Evolutionary conservation across 2,113 vertebrate species (phyloP), one percentile per base, ranked within the genome.

Genomic region (Tinamus guttatus): DNA sequence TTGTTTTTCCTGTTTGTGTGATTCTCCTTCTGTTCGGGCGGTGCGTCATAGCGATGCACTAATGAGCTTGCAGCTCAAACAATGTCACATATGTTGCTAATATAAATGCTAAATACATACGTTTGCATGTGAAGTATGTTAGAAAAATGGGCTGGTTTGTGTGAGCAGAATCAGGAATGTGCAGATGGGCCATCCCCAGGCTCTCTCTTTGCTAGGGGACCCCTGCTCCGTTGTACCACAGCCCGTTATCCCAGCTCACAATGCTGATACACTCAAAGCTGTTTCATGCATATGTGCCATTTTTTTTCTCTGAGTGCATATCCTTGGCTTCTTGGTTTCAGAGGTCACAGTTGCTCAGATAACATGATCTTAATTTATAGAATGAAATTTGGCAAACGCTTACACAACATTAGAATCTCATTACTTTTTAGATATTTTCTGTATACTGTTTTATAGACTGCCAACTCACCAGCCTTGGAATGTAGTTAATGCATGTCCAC

Each of bases 71-170:
- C 6, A 5, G 86, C 73, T 94, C 78, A 38, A 74, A 91, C 94
- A 94, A 85, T 87, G 81, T 47, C 86, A 84, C 90, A 71, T 85
- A 96, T 89, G 86, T 87, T 62, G 8, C 90, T 51, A 22, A 70
- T 87, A 87, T 32, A 89, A 96, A 94, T 89, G 94, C 81, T 76
- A 77, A 92, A 79, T 67, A 54, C 83, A 40, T 0, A 8, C 1
- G 2, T 89, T 85, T 73, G 49, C 86, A 87, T 77, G 75, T 54
- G 38, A 90, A 90, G 70, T 65, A 59, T 28, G 41, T 14, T 82
- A 79, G 82, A 77, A 90, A 93, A 93, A 77, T 30, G 52, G 65
- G 73, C 80, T 83, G 71, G 54, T 90, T 83, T 65, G 77, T 6
- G 1, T 84, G 90, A 71, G 43, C 65, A 81, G 85, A 96, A 93